These are phyloP conservation scores for Leguminivora glycinivorella DNA, from an alignment of 1,140 invertebrate genomes.

Conservation along the genomic window DNA sequence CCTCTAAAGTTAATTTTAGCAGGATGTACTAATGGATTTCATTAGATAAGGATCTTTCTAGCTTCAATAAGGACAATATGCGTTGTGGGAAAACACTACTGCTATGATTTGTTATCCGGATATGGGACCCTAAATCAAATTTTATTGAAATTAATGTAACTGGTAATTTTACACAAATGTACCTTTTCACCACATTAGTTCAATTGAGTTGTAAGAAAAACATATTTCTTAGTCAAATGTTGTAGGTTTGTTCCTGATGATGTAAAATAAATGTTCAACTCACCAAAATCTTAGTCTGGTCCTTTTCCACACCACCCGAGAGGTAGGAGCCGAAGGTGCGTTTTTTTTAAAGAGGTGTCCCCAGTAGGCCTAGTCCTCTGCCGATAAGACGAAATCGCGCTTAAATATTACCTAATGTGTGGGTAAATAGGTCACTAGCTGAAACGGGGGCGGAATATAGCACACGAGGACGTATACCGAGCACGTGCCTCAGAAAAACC, in stretches of 20 bases:
- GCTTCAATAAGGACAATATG: not conserved
- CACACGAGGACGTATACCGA: not conserved
- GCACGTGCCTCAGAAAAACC: not conserved
- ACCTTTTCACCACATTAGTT: not conserved
- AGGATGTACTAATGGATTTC: not conserved
- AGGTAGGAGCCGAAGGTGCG: constrained; percentile 75
- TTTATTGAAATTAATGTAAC: not conserved
- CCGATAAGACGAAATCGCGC: constrained; percentile 43
- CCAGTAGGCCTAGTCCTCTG: constrained; percentile 74
- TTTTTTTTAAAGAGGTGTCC: constrained; percentile 77
- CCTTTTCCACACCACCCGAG: constrained; percentile 73
- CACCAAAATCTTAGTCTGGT: constrained; percentile 33
- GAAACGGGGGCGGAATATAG: constrained; percentile 59
- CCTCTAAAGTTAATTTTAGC: not conserved
- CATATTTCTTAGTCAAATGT: too few species aligned
- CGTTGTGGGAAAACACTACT: not conserved
- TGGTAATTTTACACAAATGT: not conserved
- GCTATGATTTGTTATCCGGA: not conserved
- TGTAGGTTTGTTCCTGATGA: too few species aligned
- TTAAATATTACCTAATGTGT: constrained; percentile 68
- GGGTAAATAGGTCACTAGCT: constrained; percentile 74
- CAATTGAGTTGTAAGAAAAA: too few species aligned
- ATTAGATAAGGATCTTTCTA: not conserved
- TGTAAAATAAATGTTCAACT: not conserved
- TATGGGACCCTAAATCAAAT: not conserved